Conservation (phyloP, 2,113 vertebrate species). For the Halichoerus grypus region DNA sequence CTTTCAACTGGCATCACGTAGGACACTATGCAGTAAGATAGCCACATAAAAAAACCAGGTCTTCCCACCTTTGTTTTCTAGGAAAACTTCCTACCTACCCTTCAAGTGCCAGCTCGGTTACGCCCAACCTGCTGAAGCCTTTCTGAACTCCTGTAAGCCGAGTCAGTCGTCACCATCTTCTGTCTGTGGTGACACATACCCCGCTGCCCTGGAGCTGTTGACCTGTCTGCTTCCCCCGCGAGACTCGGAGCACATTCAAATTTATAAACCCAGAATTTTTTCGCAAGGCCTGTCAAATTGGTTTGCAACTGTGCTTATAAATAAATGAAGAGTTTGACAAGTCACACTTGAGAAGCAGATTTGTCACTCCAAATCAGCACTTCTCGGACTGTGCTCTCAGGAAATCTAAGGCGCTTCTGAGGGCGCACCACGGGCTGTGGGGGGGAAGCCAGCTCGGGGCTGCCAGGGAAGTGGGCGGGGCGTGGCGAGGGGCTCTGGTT, state of each 20-base stretch:
- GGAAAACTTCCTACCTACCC: not conserved
- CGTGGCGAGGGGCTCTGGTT: accelerated
- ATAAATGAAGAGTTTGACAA: constrained; percentile 33
- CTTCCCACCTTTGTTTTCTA: not conserved
- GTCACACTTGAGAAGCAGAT: not conserved
- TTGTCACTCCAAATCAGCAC: constrained; percentile 14
- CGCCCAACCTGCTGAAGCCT: not conserved
- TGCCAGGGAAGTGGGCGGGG: accelerated
- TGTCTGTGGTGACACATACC: accelerated
- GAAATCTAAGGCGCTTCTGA: not conserved
- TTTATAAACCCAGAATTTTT: not conserved
- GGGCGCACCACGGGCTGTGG: not conserved
- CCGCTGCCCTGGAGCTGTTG: no score
- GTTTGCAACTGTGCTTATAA: constrained; percentile 5
- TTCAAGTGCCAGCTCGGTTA: not conserved
- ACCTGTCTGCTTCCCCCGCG: accelerated
- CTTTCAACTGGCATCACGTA: not conserved
- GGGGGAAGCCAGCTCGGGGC: not conserved
- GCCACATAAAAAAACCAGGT: not conserved
- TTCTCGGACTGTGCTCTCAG: not conserved
- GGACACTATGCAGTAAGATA: not conserved
- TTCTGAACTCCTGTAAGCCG: not conserved
- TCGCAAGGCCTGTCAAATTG: not conserved
- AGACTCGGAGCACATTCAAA: not conserved
- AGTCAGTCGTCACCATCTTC: not conserved